phyloP scores from a whole-genome alignment of 2,113 vertebrate species.

The Chlorodrepanis virens region DNA sequence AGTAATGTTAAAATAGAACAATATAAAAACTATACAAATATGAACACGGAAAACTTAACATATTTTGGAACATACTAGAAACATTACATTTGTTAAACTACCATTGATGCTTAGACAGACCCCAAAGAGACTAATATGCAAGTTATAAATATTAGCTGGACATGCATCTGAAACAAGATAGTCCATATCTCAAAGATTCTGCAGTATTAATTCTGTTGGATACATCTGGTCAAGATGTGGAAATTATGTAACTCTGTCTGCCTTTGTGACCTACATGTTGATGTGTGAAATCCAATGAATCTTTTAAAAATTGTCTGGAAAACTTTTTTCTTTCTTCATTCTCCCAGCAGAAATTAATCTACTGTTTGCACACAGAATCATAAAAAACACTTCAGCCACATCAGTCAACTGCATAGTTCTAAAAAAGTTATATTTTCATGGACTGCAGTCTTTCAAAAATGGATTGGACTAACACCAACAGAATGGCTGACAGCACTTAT shows the following conservation, averaged over 20 bases:
- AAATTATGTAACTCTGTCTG: not conserved
- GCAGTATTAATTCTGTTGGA: not conserved
- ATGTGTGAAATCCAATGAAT: not conserved
- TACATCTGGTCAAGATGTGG: not conserved
- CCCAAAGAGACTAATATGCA: not conserved
- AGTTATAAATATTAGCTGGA: not conserved
- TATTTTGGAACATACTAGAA: not conserved
- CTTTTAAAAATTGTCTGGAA: not conserved
- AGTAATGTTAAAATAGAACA: not conserved
- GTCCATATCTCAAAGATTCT: not conserved
- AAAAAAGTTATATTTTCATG: not conserved
- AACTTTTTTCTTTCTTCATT: not conserved
- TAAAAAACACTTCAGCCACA: not conserved
- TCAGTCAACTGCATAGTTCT: not conserved
- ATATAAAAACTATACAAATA: not conserved
- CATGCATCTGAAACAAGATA: not conserved
- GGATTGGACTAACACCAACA: not conserved
- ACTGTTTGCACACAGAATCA: not conserved
- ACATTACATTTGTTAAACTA: not conserved
- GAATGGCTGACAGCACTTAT: not conserved
- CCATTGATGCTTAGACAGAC: not conserved
- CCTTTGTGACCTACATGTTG: not conserved
- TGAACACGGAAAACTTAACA: not conserved
- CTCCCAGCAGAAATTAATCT: not conserved
- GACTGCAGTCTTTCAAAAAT: not conserved